phyloP scores from a whole-genome alignment of 2,888 invertebrate species.

The Harpalus rufipes region DNA sequence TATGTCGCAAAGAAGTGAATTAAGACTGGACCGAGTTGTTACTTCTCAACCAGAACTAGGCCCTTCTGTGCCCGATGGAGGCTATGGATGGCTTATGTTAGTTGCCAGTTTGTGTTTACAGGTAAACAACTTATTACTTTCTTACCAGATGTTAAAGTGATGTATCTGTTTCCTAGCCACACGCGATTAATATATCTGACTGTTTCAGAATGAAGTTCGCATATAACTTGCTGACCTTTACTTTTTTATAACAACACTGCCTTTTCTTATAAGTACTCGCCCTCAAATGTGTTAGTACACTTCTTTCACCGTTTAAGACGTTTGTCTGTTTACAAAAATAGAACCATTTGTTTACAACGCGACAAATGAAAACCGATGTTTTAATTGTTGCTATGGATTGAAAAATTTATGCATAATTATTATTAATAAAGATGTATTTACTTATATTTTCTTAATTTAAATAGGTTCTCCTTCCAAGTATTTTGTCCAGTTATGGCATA shows the following conservation, averaged over 20 bases:
- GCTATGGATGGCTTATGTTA: slow-evolving; percentile 84
- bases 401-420: background rate
- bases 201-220: too few species aligned
- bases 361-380: background rate
- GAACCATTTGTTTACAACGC: background rate
- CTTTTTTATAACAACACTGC: too few species aligned
- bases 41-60: slow-evolving; percentile 84
- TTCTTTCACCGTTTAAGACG: background rate
- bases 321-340: slow-evolving; percentile 2
- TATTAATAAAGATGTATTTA: slow-evolving; percentile 70
- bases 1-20: slow-evolving; percentile 62
- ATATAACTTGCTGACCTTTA: too few species aligned
- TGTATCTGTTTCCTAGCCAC: background rate
- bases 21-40: slow-evolving; percentile 80
- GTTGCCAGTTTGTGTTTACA: slow-evolving; percentile 81
- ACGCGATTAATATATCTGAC: too few species aligned
- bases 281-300: background rate
- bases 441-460: slow-evolving; percentile 72
- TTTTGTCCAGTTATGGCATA: slow-evolving; percentile 80
- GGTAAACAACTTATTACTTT: slow-evolving; percentile 64
- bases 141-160: background rate
- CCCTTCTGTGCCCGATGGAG: slow-evolving; percentile 83
- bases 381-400: background rate
- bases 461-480: slow-evolving; percentile 80
- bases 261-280: background rate